Evolutionary conservation across 2,888 invertebrate genomes (phyloP).

Genomic region (Cecidostiba fungosa): DNA sequence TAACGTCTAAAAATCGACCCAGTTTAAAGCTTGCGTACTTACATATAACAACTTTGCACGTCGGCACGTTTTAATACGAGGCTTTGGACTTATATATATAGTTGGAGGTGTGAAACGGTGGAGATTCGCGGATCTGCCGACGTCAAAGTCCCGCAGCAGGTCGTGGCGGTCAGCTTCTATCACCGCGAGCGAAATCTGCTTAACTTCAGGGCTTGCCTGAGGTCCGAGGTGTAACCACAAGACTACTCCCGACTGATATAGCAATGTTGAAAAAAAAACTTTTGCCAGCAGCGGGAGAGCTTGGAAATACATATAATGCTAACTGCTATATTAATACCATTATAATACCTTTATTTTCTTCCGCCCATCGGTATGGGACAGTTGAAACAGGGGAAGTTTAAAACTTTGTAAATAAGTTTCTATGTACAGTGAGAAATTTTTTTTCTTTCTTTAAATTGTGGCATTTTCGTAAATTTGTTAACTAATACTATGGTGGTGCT

Average conservation of each 20-base stretch:
- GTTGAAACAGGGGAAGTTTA: neutral
- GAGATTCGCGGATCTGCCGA: neutral
- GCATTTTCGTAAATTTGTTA: too few species aligned
- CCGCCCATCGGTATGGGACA: neutral
- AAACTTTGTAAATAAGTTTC: neutral
- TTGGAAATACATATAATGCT: slow-evolving; percentile 7
- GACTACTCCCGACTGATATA: neutral
- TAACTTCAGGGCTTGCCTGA: neutral
- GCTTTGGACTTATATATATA: neutral
- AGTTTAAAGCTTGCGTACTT: too few species aligned
- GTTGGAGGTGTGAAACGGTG: neutral
- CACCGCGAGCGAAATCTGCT: neutral
- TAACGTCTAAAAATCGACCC: too few species aligned
- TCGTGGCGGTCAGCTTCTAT: neutral
- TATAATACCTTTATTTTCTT: neutral
- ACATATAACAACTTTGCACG: too few species aligned
- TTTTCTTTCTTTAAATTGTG: too few species aligned
- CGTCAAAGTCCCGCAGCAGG: neutral
- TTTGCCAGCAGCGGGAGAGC: neutral
- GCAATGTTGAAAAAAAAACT: neutral
- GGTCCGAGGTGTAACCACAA: neutral
- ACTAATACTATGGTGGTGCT: too few species aligned
- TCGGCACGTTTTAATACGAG: neutral
- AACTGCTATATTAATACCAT: neutral
- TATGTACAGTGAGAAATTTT: too few species aligned